Evolutionary conservation across 2,113 vertebrate species (phyloP), one percentile per base, ranked within the genome.

Genomic region (Lota lota): DNA sequence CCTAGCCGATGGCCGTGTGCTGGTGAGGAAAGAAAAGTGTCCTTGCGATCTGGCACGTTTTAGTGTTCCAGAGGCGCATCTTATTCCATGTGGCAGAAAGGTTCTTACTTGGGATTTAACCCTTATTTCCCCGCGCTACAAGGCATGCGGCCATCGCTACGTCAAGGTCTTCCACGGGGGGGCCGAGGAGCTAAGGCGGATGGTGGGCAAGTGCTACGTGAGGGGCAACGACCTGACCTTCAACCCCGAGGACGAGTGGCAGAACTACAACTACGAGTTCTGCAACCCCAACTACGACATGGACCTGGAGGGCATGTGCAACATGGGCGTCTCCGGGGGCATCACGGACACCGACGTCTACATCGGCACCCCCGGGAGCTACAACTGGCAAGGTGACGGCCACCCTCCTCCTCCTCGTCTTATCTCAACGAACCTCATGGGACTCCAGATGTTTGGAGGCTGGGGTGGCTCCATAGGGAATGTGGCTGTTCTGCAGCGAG

Each of bases 91-190:
- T 47, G 40, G 8, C 7, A 47, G 40, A 47, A 47, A 47, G 6
- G 53, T 56, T 18, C 16, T 18, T 12, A 56, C 53, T 18, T 18
- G 53, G 17, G n/a, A 17, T 16, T 4, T 50, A 18, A 15, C 10
- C 47, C 58, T 12, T 11, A 8, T 17, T 53, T 21, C 10, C n/a
- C 4, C 19, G 51, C 20, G 19, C 47, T 18, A 66, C 0, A 84
- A 99, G 97, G 95, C 95, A 8, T 99, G 96, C 1, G 96, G 95
- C 7, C 97, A 98, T 77, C 93, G 96, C 16, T 98, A 96, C 66
- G 92, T 94, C 36, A 91, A 91, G 77, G 84, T 96, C 70, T 78
- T 91, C 69, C 79, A 81, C 68, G 90, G 91, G 0, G 92, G 91
- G 16, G 8, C 28, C 0, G 93, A 94, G 66, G 92, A 94, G 16